Base-by-base conservation (phyloP, 2,113 vertebrate genomes). In the Phaetusa simplex region DNA sequence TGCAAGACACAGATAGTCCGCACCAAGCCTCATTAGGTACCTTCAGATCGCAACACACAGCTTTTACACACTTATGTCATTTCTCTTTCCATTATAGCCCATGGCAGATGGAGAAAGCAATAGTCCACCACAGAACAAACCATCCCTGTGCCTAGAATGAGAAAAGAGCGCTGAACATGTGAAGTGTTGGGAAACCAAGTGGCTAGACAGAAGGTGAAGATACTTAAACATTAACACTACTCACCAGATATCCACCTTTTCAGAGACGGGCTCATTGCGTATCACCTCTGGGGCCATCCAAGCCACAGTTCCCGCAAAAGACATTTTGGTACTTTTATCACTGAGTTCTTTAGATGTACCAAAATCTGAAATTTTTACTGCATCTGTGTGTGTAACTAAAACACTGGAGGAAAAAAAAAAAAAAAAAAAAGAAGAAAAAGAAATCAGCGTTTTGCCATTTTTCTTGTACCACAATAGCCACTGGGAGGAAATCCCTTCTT, bases 281-380 rank as follows among this genome's bases (percentile, higher is more conserved):
- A 99, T 99, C 82, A 99, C 99, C 95, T 99, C 99, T 1, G 99
- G 99, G 2, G 99, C 99, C 99, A 99, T 99, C 99, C 99, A 99
- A 6, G 99, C 99, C 72, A 99, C 99, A 0, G 99, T 99, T 27
- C 99, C 99, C 8, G 99, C 99, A 88, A 99, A 99, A 34, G 99
- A 99, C 99, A 99, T 99, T 96, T 99, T 99, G 62, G 99, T 99
- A 93, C 99, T 99, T 98, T 99, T 99, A 91, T 99, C 99, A 11
- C 99, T 99, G 88, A 99, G 99, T 96, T 99, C 99, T 98, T 99
- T 99, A 93, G 99, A 99, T 0, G 99, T 99, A 66, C 99, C 99
- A 96, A 99, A 99, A 97, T 99, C 99, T 9, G 99, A 99, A 97
- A 99, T 99, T 98, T 99, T 99, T 88, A 99, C 99, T 91, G 98